These are phyloP conservation scores for Eptatretus burgeri DNA, from an alignment of 2,113 vertebrate species.

Conservation along the genomic window DNA sequence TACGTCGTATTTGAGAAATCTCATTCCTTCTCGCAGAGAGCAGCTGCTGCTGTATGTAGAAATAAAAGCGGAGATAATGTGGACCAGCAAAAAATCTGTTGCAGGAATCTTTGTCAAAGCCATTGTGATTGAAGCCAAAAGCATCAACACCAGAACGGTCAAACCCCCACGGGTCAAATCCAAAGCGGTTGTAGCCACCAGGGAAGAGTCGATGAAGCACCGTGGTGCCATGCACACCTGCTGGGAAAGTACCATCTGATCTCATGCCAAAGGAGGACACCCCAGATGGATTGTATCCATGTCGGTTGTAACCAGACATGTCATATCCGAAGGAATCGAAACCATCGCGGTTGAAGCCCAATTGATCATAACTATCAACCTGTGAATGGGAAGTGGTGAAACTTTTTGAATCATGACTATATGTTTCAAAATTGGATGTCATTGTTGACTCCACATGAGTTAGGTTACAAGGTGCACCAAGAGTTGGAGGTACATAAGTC, in stretches of 20 bases:
- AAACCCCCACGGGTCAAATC: slow-evolving; percentile 13
- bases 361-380: slow-evolving; percentile 9
- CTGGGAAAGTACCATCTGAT: slow-evolving; percentile 10
- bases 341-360: slow-evolving; percentile 13
- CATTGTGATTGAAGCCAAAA: slow-evolving; percentile 14
- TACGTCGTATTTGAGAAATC: slow-evolving; percentile 12
- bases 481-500: slow-evolving; percentile 14
- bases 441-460: slow-evolving; percentile 7
- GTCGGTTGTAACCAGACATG: slow-evolving; percentile 13
- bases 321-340: slow-evolving; percentile 14
- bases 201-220: slow-evolving; percentile 10
- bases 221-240: background rate
- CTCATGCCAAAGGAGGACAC: slow-evolving; percentile 13
- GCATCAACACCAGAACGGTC: slow-evolving; percentile 14
- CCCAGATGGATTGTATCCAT: slow-evolving; percentile 13
- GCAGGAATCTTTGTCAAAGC: slow-evolving; percentile 16
- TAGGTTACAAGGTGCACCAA: slow-evolving; percentile 15
- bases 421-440: background rate
- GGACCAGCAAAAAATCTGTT: slow-evolving; percentile 16
- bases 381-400: background rate
- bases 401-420: background rate
- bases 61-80: slow-evolving; percentile 15
- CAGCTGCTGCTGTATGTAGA: slow-evolving; percentile 14
- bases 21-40: slow-evolving; percentile 9
- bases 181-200: slow-evolving; percentile 12